Evolutionary conservation across 2,888 invertebrate genomes (phyloP).

Genomic region (Lumbricus terrestris): DNA sequence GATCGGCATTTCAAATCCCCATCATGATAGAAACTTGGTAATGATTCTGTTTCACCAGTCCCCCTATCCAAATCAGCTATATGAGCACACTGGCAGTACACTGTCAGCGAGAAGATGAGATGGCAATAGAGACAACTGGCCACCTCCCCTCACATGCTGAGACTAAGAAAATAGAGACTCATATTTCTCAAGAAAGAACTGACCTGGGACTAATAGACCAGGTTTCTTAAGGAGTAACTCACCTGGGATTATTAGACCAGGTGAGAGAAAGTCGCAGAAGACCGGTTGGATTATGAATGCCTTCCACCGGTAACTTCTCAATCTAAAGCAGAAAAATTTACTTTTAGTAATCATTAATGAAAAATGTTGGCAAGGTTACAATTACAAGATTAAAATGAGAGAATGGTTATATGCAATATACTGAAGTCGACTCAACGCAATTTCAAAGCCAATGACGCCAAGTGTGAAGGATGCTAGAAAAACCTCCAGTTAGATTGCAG

Average conservation of each 20-base stretch:
- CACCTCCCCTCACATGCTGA: too few species aligned
- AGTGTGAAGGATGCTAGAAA: neutral
- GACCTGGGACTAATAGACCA: conserved; percentile 79
- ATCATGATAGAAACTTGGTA: too few species aligned
- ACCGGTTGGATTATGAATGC: conserved; percentile 67
- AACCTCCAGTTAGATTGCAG: neutral
- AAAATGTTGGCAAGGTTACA: neutral
- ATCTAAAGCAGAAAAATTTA: neutral
- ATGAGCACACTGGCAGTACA: too few species aligned
- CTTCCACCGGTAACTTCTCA: neutral
- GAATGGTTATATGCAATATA: neutral
- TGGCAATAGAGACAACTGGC: too few species aligned
- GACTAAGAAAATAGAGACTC: too few species aligned
- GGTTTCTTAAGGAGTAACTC: conserved; percentile 47
- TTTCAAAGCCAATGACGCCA: neutral
- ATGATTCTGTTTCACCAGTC: too few species aligned
- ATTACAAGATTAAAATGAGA: too few species aligned
- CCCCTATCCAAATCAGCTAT: too few species aligned
- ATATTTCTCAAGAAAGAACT: conserved; percentile 46
- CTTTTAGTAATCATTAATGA: neutral
- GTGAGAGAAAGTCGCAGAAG: conserved; percentile 75
- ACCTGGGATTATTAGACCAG: conserved; percentile 78
- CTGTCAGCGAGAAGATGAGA: too few species aligned
- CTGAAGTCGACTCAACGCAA: neutral
- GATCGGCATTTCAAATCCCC: too few species aligned